These are phyloP conservation scores for Coturnix japonica DNA, from an alignment of 2,113 vertebrate genomes.

Conservation along the genomic window DNA sequence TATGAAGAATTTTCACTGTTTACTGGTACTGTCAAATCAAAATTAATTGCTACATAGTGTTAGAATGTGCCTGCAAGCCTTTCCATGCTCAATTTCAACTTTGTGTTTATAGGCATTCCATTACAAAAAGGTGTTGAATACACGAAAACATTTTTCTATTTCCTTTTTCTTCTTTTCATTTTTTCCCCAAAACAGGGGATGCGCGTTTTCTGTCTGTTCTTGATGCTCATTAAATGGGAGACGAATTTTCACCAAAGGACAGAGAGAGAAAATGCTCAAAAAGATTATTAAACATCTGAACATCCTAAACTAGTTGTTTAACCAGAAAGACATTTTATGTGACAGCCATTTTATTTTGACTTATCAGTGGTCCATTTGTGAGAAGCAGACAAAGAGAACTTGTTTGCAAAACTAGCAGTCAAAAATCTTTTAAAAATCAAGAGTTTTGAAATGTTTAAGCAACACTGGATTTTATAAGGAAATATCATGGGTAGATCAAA, in stretches of 20 bases:
- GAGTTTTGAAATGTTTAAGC: not conserved
- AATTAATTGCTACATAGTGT: not conserved
- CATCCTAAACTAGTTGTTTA: not conserved
- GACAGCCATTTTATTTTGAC: not conserved
- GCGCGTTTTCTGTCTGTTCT: not conserved
- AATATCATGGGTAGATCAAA: not conserved
- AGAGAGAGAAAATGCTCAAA: not conserved
- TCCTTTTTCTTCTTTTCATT: not conserved
- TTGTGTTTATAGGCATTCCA: not conserved
- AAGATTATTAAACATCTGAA: not conserved
- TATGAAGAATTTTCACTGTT: constrained; percentile 9
- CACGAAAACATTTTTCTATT: not conserved
- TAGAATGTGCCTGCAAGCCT: not conserved
- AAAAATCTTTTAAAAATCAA: not conserved
- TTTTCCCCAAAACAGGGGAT: not conserved
- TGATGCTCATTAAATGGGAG: not conserved
- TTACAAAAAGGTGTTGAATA: not conserved
- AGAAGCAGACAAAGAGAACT: not conserved
- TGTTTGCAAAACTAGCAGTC: not conserved
- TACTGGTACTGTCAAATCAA: constrained; percentile 7
- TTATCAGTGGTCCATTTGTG: not conserved
- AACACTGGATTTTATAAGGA: not conserved
- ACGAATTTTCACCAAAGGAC: not conserved
- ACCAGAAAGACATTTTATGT: not conserved
- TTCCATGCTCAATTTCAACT: constrained; percentile 9